Percentiles rank a stretch among this genome's conserved stretches.
Evolutionary conservation across 2,113 vertebrate species (phyloP).

Genomic region (Eclectus roratus): DNA sequence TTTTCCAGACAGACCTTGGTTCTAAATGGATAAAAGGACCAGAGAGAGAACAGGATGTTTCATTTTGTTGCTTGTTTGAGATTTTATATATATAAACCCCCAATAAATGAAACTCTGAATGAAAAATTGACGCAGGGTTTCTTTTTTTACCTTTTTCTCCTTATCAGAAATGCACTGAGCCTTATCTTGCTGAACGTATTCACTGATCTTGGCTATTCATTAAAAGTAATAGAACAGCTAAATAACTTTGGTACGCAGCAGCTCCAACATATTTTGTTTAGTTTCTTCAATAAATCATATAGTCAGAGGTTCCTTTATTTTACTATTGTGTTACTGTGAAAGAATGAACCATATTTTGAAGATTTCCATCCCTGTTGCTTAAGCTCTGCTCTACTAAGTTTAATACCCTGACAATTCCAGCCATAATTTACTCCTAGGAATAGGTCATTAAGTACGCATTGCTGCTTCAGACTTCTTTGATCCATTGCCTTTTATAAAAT

Average conservation of each 20-base stretch:
- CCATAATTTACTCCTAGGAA: conserved; percentile 66
- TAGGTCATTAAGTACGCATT: conserved; percentile 57
- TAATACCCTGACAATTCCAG: conserved; percentile 54
- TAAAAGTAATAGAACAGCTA: conserved; percentile 76
- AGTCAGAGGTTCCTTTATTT: conserved; percentile 72
- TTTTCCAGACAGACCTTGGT: neutral
- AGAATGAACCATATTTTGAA: conserved; percentile 64
- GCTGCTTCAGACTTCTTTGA: conserved; percentile 41
- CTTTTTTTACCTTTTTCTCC: conserved; percentile 36
- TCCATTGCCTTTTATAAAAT: conserved; percentile 52
- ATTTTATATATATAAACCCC: neutral
- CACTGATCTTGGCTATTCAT: conserved; percentile 70
- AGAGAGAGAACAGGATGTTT: neutral
- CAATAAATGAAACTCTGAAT: conserved; percentile 26
- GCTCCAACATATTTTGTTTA: conserved; percentile 64
- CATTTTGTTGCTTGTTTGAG: neutral
- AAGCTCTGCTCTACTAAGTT: conserved; percentile 56
- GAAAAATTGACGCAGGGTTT: conserved; percentile 63
- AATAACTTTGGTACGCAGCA: conserved; percentile 65
- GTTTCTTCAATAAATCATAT: conserved; percentile 70
- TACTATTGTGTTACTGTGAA: conserved; percentile 49
- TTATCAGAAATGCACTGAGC: conserved; percentile 66
- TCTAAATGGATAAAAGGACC: neutral
- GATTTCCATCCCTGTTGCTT: conserved; percentile 42
- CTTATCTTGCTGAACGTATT: conserved; percentile 52